Conservation (phyloP, 2,113 vertebrate species). For the Acrocephalus arundinaceus region DNA sequence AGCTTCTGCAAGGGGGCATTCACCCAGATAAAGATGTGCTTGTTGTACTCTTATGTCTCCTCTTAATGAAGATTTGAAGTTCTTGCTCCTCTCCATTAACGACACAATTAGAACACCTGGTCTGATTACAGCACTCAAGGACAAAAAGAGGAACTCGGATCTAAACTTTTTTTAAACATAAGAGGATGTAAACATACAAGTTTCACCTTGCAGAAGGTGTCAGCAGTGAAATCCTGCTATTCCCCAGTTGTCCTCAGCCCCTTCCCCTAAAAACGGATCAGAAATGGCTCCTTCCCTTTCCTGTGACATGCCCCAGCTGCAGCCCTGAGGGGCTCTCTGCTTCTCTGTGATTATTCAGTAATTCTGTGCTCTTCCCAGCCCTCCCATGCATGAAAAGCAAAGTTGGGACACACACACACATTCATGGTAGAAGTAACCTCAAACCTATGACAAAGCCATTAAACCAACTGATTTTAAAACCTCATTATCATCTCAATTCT, state of each 20-base stretch:
- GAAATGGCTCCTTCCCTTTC: not conserved
- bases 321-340: not conserved
- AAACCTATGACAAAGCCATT: not conserved
- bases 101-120: not conserved
- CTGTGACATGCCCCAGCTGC: not conserved
- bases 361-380: not conserved
- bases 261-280: not conserved
- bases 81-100: not conserved
- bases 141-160: not conserved
- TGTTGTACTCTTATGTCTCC: not conserved
- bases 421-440: not conserved
- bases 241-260: not conserved
- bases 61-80: not conserved
- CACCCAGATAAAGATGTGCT: not conserved
- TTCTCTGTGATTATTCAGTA: not conserved
- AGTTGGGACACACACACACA: fast-evolving
- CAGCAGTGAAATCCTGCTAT: not conserved
- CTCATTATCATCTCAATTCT: not conserved
- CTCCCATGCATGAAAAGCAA: not conserved
- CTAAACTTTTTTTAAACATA: not conserved
- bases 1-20: not conserved
- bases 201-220: not conserved
- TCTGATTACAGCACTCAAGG: not conserved
- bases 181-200: not conserved
- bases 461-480: not conserved